A percentile compares a stretch with the other conserved stretches of the same genome.
Evolutionary conservation across 2,888 invertebrate genomes (phyloP).

Genomic region (Spialia ferax): DNA sequence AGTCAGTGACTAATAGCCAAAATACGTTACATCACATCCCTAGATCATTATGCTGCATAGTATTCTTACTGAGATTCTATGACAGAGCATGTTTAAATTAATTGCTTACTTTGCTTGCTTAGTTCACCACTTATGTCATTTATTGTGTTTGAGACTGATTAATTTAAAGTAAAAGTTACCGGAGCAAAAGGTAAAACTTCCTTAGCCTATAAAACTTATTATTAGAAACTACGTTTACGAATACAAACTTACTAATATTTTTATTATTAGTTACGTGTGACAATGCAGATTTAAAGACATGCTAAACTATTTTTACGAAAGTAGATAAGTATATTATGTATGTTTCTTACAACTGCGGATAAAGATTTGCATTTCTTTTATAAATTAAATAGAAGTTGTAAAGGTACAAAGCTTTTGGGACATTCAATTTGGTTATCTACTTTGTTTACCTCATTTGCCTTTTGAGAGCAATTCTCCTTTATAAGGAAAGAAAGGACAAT

Average conservation of each 20-base stretch:
- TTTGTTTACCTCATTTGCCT: conserved; percentile 12
- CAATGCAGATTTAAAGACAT: too few species aligned
- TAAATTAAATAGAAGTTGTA: not conserved
- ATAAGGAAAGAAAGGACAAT: conserved; percentile 10
- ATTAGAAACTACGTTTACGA: too few species aligned
- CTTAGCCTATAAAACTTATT: too few species aligned
- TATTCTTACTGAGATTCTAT: not conserved
- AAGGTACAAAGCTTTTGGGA: not conserved
- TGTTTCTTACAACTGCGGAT: not conserved
- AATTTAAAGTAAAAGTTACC: too few species aligned
- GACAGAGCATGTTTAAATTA: not conserved
- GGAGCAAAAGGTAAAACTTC: too few species aligned
- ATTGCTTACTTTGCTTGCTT: too few species aligned
- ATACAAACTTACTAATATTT: too few species aligned
- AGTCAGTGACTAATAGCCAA: not conserved
- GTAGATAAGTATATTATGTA: too few species aligned
- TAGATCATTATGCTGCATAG: not conserved
- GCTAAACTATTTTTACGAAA: too few species aligned
- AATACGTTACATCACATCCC: not conserved
- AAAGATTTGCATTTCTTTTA: not conserved
- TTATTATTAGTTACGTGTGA: too few species aligned
- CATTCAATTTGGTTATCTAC: not conserved
- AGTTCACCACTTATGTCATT: too few species aligned
- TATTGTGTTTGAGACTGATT: too few species aligned
- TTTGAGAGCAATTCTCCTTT: not conserved